These are phyloP conservation scores for Graphium colonna DNA, from an alignment of 2,888 invertebrate species.

Conservation along the genomic window DNA sequence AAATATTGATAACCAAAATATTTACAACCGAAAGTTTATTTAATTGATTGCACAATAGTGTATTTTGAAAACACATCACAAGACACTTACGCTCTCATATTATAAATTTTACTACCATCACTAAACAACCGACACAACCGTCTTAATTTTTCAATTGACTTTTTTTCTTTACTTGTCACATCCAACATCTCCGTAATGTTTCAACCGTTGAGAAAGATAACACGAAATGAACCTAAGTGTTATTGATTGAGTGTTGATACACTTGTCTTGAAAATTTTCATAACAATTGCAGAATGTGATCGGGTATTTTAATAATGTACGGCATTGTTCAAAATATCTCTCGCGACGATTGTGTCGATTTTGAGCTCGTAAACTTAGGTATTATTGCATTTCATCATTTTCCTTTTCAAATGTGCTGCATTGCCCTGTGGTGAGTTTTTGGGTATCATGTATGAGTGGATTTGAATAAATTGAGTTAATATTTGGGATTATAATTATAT, in stretches of 20 bases:
- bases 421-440: neutral
- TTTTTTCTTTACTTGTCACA: too few relatives aligned
- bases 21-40: too few relatives aligned
- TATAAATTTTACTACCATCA: too few relatives aligned
- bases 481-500: too few relatives aligned
- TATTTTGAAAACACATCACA: too few relatives aligned
- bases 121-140: too few relatives aligned
- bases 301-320: slow-evolving; percentile 1
- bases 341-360: slow-evolving; percentile 12
- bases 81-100: too few relatives aligned
- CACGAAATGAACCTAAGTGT: slow-evolving; percentile 16
- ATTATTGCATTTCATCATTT: neutral
- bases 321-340: slow-evolving; percentile 16
- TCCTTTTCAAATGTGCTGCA: neutral
- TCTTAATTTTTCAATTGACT: too few relatives aligned
- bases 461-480: too few relatives aligned
- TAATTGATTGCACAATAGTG: too few relatives aligned
- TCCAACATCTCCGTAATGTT: slow-evolving; percentile 5
- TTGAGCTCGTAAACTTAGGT: neutral
- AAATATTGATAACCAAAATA: too few relatives aligned
- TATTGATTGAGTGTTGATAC: slow-evolving; percentile 18
- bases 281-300: slow-evolving; percentile 12
- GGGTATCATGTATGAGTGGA: too few relatives aligned
- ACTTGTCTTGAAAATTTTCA: slow-evolving; percentile 9
- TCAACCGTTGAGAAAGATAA: neutral